Base-by-base conservation (phyloP, 2,113 vertebrate species). In the Clarias batrachus region DNA sequence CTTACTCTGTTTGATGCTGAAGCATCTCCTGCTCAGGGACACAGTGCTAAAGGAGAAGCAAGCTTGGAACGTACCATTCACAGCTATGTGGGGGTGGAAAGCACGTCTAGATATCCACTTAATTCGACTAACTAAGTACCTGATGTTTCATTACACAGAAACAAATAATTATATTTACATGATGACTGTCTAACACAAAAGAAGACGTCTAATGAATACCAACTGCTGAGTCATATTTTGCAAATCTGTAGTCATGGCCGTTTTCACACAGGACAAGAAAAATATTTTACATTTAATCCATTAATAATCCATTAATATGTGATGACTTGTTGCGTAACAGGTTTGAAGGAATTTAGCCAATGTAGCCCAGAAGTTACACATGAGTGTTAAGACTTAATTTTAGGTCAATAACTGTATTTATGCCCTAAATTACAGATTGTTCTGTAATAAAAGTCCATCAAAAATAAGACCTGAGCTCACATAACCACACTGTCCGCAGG, bases 61-160 rank as follows among this genome's bases (percentile, higher is more conserved):
- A 93, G 93, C 92, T 90, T 89, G 94, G 96, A 94, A 92, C 80
- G 88, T 96, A 96, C 96, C 96, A 97, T 94, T 92, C 52, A 93
- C 90, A 68, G 89, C 77, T 92, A 60, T 33, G 87, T 82, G 82
- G 84, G 85, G 88, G 92, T 85, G 90, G 91, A 17, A 21, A 33
- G 94, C 92, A 92, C 62, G 19, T 82, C 85, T 87, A 27, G 19
- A 5, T 48, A 33, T 73, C n/a, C 23, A 33, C 21, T 52, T n/a
- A n/a, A n/a, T 48, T 81, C 52, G 30, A 25, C 17, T 77, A 23
- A 27, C 8, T 8, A 19, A 54, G 66, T 19, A 73, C 11, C 68
- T 25, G 37, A 84, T 30, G 17, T 4, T 52, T 11, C 13, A 17
- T 59, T 73, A 59, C 52, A 41, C 59, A 0, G 25, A 74, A 80